phyloP scores from a whole-genome alignment of 2,113 vertebrate genomes.

The Geococcyx californianus region DNA sequence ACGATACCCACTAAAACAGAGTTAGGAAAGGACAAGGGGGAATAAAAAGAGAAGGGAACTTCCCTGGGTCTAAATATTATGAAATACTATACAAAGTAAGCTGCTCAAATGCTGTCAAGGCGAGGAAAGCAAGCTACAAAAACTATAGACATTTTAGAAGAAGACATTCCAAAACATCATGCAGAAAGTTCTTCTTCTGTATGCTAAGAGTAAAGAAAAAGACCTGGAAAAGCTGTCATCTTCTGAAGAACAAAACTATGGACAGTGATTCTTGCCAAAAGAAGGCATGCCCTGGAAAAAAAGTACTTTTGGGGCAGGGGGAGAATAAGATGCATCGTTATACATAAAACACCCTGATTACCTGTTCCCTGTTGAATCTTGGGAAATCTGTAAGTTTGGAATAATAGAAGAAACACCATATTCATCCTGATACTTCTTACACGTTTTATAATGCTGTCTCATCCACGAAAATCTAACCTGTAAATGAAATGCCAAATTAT shows the following conservation, averaged over 20 bases:
- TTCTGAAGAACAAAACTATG: not conserved
- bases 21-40: not conserved
- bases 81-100: not conserved
- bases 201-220: not conserved
- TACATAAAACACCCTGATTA: constrained; percentile 60
- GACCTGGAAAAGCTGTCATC: not conserved
- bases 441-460: constrained; percentile 84
- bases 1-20: not conserved
- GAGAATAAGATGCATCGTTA: not conserved
- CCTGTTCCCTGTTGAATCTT: constrained; percentile 80
- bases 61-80: not conserved
- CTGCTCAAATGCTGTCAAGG: constrained; percentile 1
- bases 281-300: constrained; percentile 18
- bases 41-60: constrained; percentile 2
- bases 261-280: not conserved
- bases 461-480: constrained; percentile 83
- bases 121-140: constrained; percentile 12
- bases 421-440: constrained; percentile 85
- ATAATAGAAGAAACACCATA: constrained; percentile 77
- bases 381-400: constrained; percentile 78
- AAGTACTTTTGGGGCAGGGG: not conserved
- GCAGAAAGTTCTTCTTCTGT: constrained; percentile 14
- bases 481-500: constrained; percentile 68
- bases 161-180: constrained; percentile 3
- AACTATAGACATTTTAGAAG: not conserved